Conservation (phyloP, 23 tunicate species). For the Ascidia mentula region DNA sequence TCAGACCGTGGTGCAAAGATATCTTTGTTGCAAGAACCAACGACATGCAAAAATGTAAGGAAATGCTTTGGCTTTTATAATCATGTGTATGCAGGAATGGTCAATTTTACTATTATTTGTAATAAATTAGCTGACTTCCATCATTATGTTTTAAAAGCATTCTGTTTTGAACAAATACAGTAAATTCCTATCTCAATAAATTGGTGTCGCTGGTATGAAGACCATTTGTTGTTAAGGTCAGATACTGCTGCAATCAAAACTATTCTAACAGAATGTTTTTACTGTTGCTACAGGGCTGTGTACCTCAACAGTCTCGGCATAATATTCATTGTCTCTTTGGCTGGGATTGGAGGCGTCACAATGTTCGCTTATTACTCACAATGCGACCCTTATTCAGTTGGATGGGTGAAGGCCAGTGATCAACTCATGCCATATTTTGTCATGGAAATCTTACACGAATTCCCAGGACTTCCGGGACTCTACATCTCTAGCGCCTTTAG, state of each 20-base stretch:
- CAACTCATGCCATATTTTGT: background rate
- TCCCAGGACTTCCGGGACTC: background rate
- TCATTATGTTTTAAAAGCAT: no score
- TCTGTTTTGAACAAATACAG: no score
- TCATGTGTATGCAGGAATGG: no score
- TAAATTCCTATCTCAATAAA: no score
- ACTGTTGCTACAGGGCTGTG: conserved; percentile 34
- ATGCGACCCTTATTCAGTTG: conserved; percentile 48
- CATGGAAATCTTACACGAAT: conserved; percentile 6
- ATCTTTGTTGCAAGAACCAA: conserved; percentile 34
- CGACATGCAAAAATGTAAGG: conserved; percentile 29
- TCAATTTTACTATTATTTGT: no score
- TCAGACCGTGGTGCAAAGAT: conserved; percentile 41
- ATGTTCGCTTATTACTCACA: conserved; percentile 49
- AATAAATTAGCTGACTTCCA: no score
- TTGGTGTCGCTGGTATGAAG: no score
- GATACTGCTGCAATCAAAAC: no score
- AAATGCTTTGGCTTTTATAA: no score
- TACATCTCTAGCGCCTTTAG: conserved; percentile 1
- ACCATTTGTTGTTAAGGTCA: no score
- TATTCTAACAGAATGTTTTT: no score
- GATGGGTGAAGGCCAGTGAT: conserved; percentile 43
- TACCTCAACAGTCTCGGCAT: conserved; percentile 39
- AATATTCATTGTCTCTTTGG: conserved; percentile 19
- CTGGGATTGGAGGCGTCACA: conserved; percentile 31